Conservation (phyloP, 2,797 vertebrate genomes). For the Protosalanx chinensis region DNA sequence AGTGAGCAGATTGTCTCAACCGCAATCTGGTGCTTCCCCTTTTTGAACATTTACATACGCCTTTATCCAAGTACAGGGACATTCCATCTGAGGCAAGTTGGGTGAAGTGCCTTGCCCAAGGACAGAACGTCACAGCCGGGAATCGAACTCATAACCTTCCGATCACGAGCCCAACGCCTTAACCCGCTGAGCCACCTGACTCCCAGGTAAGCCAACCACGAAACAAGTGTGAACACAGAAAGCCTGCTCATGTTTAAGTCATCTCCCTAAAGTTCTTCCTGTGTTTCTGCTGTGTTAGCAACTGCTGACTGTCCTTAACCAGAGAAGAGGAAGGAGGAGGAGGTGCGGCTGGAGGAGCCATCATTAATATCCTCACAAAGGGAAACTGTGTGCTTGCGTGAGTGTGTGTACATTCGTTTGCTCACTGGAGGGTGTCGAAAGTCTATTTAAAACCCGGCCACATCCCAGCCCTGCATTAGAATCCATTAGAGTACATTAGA, state of each 20-base stretch:
- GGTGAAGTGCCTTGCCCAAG: too few species aligned
- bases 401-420: slow-evolving; percentile 22
- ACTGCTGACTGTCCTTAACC: background rate
- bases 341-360: background rate
- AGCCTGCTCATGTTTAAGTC: slow-evolving; percentile 62
- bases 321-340: slow-evolving; percentile 5
- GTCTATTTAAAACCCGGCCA: slow-evolving; percentile 65
- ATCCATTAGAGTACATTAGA: slow-evolving; percentile 74
- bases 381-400: background rate
- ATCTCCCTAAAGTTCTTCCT: slow-evolving; percentile 50
- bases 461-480: slow-evolving; percentile 58
- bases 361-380: background rate
- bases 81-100: too few species aligned
- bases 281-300: slow-evolving; percentile 45
- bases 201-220: slow-evolving; percentile 33
- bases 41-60: too few species aligned
- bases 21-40: too few species aligned
- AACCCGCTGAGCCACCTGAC: too few species aligned
- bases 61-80: too few species aligned
- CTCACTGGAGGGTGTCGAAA: slow-evolving; percentile 55
- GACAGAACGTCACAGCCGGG: too few species aligned
- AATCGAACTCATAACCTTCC: too few species aligned
- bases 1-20: too few species aligned
- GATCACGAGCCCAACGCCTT: too few species aligned
- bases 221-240: slow-evolving; percentile 52